Evolutionary conservation across 92 coral and sea anemone species (phyloP).

Genomic region (Meandrina meandrites): DNA sequence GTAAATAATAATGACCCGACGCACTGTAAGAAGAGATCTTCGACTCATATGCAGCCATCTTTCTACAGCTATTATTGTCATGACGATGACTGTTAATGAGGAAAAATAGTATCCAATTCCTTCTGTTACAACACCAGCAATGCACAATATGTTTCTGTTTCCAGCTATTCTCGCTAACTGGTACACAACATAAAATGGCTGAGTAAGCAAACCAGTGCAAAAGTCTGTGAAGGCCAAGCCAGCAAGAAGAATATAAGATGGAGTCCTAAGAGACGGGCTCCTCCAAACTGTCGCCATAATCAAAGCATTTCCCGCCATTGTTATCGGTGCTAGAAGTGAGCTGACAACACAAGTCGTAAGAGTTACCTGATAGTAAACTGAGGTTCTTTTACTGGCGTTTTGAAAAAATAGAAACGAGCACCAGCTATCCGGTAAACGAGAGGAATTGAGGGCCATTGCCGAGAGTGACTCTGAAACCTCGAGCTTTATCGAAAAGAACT

Average conservation of each 20-base stretch:
- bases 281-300: background rate
- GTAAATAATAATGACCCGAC: background rate
- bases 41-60: conserved; percentile 5
- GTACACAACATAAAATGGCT: background rate
- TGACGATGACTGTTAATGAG: background rate
- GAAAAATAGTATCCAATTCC: background rate
- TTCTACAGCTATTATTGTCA: background rate
- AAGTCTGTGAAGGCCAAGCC: background rate
- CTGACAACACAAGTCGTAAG: background rate
- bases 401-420: background rate
- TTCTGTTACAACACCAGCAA: background rate
- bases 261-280: background rate
- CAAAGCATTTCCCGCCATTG: background rate
- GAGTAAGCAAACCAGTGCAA: background rate
- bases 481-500: no score
- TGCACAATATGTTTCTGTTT: background rate
- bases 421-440: background rate
- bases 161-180: background rate
- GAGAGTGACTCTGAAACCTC: no score
- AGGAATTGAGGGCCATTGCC: no score
- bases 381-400: background rate
- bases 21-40: conserved; percentile 7
- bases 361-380: background rate
- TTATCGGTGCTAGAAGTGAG: background rate
- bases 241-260: background rate